Base-by-base conservation (phyloP, 2,888 invertebrate species). In the Carterocephalus palaemon region DNA sequence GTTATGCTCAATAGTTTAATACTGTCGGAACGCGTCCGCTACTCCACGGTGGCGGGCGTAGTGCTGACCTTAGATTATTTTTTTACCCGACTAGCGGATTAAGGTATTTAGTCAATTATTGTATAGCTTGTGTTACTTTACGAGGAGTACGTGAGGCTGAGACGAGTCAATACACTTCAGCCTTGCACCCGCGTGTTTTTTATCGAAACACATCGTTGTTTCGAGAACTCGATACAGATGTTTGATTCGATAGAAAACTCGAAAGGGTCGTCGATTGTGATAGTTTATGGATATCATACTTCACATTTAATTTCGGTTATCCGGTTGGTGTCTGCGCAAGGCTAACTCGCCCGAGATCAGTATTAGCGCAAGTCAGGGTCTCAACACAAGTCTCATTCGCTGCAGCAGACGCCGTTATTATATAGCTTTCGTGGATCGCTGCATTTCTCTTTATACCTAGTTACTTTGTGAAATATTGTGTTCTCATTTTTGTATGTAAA, bases 51-150 rank as follows among this genome's bases (percentile, higher is more conserved):
- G 28, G 4, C 37, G 43, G 43, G 16, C 29, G 8, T 4, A 2
- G 46, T 47, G 47, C 49, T 72, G 80, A 77, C 72, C 72, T 75
- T 80, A 79, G 76, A 70, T 75, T 77, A 70, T 70, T 66, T 62
- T 70, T 70, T 51, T 62, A 60, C 67, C 70, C 70, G 58, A 56
- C 59, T 79, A 78, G 77, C 73, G 65, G 64, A 74, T 72, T 82
- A 84, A 85, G 84, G 69, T 86, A 83, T 85, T 82, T 85, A 86
- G 86, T 85, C 85, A 85, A 86, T 84, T 85, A 86, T 76, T 75
- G 69, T 80, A 75, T 77, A 80, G 76, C 75, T 83, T 80, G 76
- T 70, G 66, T 75, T 64, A 17, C 38, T 31, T 43, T 45, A 45
- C 29, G 29, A 29, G 60, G 54, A 56, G 60, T 64, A 61, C 53